Percentiles rank a stretch among this genome's conserved stretches.
These are phyloP conservation scores for Megalopta genalis DNA, from an alignment of 1,140 invertebrate genomes.

Conservation along the genomic window DNA sequence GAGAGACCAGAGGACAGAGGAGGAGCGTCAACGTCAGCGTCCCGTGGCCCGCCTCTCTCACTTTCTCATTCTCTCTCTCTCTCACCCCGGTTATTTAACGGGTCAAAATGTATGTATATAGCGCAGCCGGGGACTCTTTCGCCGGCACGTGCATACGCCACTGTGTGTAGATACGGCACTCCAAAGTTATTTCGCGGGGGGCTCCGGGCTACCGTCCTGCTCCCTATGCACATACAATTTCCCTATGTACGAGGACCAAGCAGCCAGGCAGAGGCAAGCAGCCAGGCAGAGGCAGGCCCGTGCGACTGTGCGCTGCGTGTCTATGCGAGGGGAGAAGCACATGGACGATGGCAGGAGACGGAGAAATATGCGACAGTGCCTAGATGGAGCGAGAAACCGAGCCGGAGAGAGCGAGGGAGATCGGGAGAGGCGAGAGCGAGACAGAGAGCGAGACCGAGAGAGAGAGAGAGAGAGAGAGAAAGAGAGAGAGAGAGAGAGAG, in stretches of 20 bases:
- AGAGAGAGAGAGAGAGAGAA: background rate
- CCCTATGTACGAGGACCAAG: conserved; percentile 35
- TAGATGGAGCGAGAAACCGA: conserved; percentile 20
- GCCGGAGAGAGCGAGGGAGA: conserved; percentile 2
- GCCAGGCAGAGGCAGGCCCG: too few species aligned
- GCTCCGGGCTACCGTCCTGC: conserved; percentile 11
- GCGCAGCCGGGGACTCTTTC: conserved; percentile 27
- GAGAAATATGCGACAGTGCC: conserved; percentile 47
- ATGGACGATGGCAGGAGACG: conserved; percentile 33
- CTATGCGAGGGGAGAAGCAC: conserved; percentile 43
- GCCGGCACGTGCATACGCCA: conserved; percentile 38
- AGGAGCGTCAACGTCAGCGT: too few species aligned
- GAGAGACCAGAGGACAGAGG: background rate
- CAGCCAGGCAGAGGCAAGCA: too few species aligned
- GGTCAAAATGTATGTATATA: conserved; percentile 27
- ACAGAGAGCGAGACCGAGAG: conserved; percentile 5
- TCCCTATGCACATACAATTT: conserved; percentile 54
- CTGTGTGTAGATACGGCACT: conserved; percentile 45
- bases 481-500: background rate
- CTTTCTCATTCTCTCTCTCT: background rate
- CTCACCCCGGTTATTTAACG: conserved; percentile 47
- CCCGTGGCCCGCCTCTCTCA: background rate
- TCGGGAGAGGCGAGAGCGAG: background rate
- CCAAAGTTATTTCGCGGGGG: conserved; percentile 58
- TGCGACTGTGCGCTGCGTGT: background rate